Evolutionary conservation across 2,113 vertebrate species (phyloP).

Genomic region (Peromyscus polionotus): DNA sequence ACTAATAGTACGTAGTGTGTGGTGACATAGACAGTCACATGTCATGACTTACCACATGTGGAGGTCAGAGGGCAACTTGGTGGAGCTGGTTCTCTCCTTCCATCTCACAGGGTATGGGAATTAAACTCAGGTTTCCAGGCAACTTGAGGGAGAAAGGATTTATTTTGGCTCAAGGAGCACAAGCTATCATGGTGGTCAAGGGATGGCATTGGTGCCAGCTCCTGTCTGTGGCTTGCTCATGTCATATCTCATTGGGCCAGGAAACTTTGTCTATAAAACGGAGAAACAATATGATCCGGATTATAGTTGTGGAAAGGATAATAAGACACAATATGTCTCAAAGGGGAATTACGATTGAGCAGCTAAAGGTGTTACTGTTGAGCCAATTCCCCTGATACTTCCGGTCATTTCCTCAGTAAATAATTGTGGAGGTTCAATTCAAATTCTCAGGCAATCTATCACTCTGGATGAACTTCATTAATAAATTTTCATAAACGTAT

Average conservation of each 20-base stretch:
- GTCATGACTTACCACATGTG: neutral
- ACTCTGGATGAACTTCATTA: constrained; percentile 70
- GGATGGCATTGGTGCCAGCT: neutral
- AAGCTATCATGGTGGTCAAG: neutral
- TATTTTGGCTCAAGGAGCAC: neutral
- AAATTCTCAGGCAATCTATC: constrained; percentile 66
- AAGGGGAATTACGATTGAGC: neutral
- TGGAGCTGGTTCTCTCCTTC: neutral
- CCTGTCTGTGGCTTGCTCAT: too few species aligned
- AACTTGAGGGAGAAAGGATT: neutral
- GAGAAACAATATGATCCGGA: neutral
- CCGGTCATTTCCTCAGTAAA: constrained; percentile 74
- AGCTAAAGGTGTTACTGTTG: neutral
- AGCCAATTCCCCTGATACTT: constrained; percentile 58
- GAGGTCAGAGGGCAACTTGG: neutral
- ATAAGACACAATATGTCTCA: neutral
- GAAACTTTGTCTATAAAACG: neutral
- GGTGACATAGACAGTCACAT: too few species aligned
- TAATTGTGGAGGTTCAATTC: constrained; percentile 77
- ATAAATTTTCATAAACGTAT: constrained; percentile 78
- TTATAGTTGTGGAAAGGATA: neutral
- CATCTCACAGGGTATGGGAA: neutral
- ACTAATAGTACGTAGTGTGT: neutral
- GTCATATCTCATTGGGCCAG: neutral
- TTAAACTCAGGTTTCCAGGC: neutral